A percentile compares a stretch with the other conserved stretches of the same genome.
phyloP scores from a whole-genome alignment of 2,113 vertebrate genomes.

The Ctenodactylus gundi region DNA sequence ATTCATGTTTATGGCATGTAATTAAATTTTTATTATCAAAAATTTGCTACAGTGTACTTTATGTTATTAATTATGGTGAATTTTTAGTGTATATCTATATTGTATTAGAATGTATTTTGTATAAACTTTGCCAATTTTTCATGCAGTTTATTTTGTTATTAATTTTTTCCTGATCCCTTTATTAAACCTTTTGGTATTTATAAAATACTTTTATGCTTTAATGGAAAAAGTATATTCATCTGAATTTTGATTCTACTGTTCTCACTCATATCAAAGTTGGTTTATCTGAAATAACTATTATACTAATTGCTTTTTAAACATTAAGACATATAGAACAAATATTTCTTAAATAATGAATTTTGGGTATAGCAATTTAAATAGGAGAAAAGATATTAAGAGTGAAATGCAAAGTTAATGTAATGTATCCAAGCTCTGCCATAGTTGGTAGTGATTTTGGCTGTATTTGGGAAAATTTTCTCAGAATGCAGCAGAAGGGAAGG shows the following conservation, averaged over 20 bases:
- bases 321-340: neutral
- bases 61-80: neutral
- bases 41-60: neutral
- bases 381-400: neutral
- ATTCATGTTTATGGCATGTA: neutral
- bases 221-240: conserved; percentile 11
- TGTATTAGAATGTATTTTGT: conserved; percentile 6
- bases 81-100: neutral
- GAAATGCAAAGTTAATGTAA: conserved; percentile 6
- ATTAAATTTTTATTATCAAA: neutral
- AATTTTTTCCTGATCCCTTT: neutral
- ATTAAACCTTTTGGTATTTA: neutral
- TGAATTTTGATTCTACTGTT: neutral
- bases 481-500: neutral
- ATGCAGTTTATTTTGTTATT: neutral
- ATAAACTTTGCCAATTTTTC: conserved; percentile 17
- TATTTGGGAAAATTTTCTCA: conserved; percentile 25
- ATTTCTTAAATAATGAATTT: neutral
- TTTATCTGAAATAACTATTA: conserved; percentile 5
- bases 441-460: neutral
- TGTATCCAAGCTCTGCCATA: neutral
- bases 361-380: neutral
- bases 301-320: neutral
- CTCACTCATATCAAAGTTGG: neutral
- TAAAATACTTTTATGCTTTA: neutral